Base-by-base conservation (phyloP, 1,140 invertebrate species). In the Penaeus vannamei region DNA sequence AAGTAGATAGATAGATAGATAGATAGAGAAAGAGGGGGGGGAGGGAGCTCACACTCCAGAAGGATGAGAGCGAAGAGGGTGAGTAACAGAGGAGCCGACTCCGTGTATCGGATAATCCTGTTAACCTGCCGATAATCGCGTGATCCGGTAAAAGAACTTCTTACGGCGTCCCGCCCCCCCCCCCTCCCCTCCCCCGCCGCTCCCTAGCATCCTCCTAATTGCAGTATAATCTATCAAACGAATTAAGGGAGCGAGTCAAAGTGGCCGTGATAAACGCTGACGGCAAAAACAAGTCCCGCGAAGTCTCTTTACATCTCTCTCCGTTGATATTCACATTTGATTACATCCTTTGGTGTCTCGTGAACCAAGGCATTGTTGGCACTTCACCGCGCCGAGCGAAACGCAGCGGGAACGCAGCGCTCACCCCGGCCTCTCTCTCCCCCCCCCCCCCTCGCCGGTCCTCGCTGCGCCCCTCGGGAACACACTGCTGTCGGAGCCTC, bases 251-350 rank as follows among this genome's bases (percentile, higher is more conserved):
- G 79, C 36, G 79, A 81, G 22, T 59, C 36, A 46, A 81, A 81
- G 79, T 81, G 79, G 79, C 59, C 23, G 79, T 59, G 79, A 81
- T 81, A 81, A 81, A 81, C 79, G 79, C 36, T 29, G 26, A n/a
- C 22, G 79, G 46, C 79, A 81, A 53, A 46, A 81, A 81, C 36
- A 81, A 36, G 79, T 53, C 36, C 79, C 79, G 36, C 79, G 26
- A 26, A 36, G 46, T n/a, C 79, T 53, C 26, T 59, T n/a, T 53
- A 46, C 26, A 20, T 81, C 79, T 46, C 79, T 81, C 83, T 64
- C 60, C 82, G 61, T 69, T 84, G 83, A 84, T 84, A 84, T 84
- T 69, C 83, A 66, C 83, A 84, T 84, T 84, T 84, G 83, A 84
- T 84, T 84, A 84, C 83, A 84, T 84, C 83, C 83, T 84, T 84